A percentile compares a stretch with the other conserved stretches of the same genome.
phyloP scores from a whole-genome alignment of 2,888 invertebrate genomes.

The Rugalucina vietnamica region DNA sequence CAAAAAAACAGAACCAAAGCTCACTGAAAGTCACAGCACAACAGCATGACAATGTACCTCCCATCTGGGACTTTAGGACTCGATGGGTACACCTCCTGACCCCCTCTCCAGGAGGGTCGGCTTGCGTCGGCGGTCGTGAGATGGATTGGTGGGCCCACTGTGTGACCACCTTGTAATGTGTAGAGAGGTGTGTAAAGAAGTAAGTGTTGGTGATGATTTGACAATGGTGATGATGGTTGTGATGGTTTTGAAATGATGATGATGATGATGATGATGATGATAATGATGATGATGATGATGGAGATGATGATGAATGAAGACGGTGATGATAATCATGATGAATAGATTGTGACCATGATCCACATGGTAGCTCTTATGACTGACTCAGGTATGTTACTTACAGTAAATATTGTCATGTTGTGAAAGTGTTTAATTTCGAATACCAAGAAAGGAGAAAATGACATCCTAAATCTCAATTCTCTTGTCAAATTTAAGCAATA shows the following conservation, averaged over 20 bases:
- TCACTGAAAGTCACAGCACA: not conserved
- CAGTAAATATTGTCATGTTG: too few species aligned
- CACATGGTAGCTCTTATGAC: too few species aligned
- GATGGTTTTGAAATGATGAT: not conserved
- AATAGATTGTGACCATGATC: too few species aligned
- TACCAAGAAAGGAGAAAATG: too few species aligned
- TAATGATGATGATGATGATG: not conserved
- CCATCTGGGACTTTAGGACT: constrained; percentile 60
- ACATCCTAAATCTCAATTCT: too few species aligned
- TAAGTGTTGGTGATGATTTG: too few species aligned
- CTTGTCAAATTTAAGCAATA: too few species aligned
- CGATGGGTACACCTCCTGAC: constrained; percentile 62
- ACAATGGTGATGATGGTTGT: not conserved
- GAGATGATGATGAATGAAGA: not conserved
- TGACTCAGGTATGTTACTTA: too few species aligned
- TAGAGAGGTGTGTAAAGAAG: not conserved
- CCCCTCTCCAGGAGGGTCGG: constrained; percentile 42
- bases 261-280: not conserved
- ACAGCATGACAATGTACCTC: constrained; percentile 47
- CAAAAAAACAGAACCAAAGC: constrained; percentile 7
- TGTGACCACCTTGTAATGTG: not conserved
- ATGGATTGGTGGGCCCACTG: constrained; percentile 6
- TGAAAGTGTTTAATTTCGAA: too few species aligned
- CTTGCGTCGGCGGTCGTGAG: constrained; percentile 26
- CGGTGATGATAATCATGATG: too few species aligned